Evolutionary conservation across 2,888 invertebrate genomes (phyloP).

Genomic region (Ophraella communa): DNA sequence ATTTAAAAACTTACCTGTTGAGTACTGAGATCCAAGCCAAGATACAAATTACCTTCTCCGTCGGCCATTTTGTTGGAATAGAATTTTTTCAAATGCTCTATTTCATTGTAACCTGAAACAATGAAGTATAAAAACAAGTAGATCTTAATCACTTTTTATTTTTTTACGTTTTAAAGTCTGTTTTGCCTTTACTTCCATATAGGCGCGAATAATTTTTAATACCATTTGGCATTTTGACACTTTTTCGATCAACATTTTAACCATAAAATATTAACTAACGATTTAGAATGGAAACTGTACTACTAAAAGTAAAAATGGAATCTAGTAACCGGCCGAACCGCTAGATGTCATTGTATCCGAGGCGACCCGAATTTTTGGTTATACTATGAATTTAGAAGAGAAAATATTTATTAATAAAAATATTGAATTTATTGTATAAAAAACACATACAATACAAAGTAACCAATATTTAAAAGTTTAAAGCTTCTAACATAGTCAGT

Average conservation of each 20-base stretch:
- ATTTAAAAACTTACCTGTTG: slow-evolving; percentile 85
- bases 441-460: no score
- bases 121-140: background rate
- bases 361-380: no score
- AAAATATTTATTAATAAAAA: no score
- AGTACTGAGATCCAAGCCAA: slow-evolving; percentile 87
- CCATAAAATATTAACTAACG: no score
- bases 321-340: no score
- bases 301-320: no score
- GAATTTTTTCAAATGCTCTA: background rate
- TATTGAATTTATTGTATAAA: no score
- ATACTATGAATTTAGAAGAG: no score
- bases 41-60: slow-evolving; percentile 63
- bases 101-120: background rate
- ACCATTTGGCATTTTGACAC: background rate
- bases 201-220: background rate
- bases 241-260: background rate
- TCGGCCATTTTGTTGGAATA: slow-evolving; percentile 4
- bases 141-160: background rate
- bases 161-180: background rate
- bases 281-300: no score
- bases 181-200: background rate
- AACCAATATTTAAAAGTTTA: no score
- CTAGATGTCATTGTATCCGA: no score
- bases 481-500: no score